A percentile compares a stretch with the other conserved stretches of the same genome.
These are phyloP conservation scores for Rutpela maculata DNA, from an alignment of 2,888 invertebrate species.

Conservation along the genomic window DNA sequence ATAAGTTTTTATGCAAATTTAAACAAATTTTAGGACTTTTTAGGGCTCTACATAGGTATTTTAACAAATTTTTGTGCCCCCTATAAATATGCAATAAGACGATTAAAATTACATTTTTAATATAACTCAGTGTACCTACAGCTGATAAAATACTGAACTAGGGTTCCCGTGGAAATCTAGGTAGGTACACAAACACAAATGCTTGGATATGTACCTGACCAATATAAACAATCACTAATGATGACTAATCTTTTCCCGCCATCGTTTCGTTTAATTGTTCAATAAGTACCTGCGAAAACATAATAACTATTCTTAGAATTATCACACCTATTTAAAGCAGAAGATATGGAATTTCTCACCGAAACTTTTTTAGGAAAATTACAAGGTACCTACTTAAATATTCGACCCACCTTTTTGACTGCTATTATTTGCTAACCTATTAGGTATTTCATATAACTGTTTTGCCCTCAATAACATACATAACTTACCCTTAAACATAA, in stretches of 20 bases:
- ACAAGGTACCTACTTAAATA: too few relatives aligned
- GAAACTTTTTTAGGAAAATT: background rate
- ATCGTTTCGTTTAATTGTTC: background rate
- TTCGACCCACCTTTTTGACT: too few relatives aligned
- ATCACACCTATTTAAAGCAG: background rate
- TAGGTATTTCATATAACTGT: too few relatives aligned
- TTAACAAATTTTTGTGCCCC: too few relatives aligned
- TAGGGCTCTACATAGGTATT: too few relatives aligned
- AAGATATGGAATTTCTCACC: background rate
- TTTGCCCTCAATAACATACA: background rate
- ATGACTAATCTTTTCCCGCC: conserved; percentile 3
- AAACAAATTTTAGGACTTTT: too few relatives aligned
- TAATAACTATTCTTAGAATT: conserved; percentile 4
- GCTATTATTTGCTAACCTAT: too few relatives aligned
- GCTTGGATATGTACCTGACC: background rate
- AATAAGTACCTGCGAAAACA: background rate
- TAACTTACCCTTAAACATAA: background rate
- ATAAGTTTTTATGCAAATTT: too few relatives aligned
- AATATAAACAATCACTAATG: background rate
- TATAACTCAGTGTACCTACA: too few relatives aligned
- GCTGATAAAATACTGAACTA: background rate
- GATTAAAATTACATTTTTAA: too few relatives aligned
- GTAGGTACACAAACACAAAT: background rate
- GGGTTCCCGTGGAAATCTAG: background rate
- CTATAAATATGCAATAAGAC: too few relatives aligned